phyloP scores from a whole-genome alignment of 2,888 invertebrate genomes.

The Drosophila colorata region DNA sequence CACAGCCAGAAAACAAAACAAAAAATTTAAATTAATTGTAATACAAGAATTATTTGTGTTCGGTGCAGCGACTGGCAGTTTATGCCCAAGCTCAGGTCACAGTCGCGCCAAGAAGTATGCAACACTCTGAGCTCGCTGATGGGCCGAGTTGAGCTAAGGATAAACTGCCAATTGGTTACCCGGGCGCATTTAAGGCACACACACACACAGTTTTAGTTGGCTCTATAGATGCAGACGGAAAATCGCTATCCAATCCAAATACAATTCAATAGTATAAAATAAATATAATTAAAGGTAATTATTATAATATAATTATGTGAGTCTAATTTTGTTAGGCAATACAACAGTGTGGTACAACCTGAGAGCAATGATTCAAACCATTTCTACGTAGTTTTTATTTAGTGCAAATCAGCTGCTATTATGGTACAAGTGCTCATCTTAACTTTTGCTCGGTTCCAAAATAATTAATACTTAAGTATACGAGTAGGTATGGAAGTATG shows the following conservation, averaged over 20 bases:
- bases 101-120: slow-evolving; percentile 41
- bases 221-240: slow-evolving; percentile 41
- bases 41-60: slow-evolving; percentile 16
- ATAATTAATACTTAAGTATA: slow-evolving; percentile 38
- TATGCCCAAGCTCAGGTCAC: slow-evolving; percentile 8
- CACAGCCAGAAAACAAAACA: slow-evolving; percentile 55
- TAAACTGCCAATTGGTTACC: slow-evolving; percentile 24
- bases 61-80: slow-evolving; percentile 25
- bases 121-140: slow-evolving; percentile 3
- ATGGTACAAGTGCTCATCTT: slow-evolving; percentile 79
- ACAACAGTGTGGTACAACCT: slow-evolving; percentile 71
- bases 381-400: slow-evolving; percentile 54
- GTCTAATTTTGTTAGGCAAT: slow-evolving; percentile 73
- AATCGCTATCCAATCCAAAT: slow-evolving; percentile 50
- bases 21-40: slow-evolving; percentile 16
- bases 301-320: slow-evolving; percentile 37
- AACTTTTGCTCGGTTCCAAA: slow-evolving; percentile 64
- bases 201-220: slow-evolving; percentile 19
- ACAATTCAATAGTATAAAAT: slow-evolving; percentile 46
- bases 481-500: slow-evolving; percentile 40
- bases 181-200: background rate
- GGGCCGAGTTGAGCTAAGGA: slow-evolving; percentile 1
- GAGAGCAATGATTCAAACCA: slow-evolving; percentile 72
- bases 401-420: slow-evolving; percentile 76
- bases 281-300: slow-evolving; percentile 12